Conservation (phyloP, 2,797 vertebrate species). For the Cirrhinus molitorella region DNA sequence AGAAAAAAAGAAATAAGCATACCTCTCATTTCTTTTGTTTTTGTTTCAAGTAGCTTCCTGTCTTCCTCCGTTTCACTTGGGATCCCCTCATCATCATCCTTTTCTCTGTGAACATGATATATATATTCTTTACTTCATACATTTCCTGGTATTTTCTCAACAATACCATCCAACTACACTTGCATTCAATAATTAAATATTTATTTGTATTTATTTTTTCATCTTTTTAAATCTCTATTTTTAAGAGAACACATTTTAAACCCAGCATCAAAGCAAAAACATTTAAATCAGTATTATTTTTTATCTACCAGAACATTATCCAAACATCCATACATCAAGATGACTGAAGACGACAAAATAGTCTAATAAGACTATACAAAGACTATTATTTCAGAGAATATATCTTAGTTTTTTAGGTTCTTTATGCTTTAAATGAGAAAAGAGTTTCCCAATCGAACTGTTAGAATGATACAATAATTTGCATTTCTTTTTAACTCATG, state of each 20-base stretch:
- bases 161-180: not conserved
- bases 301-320: no score
- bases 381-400: not conserved
- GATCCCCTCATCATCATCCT: conserved; percentile 96
- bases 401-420: not conserved
- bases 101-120: conserved; percentile 80
- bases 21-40: conserved; percentile 94
- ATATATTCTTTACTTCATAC: not conserved
- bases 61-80: conserved; percentile 97
- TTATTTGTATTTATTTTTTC: no score
- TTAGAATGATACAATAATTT: not conserved
- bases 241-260: not conserved
- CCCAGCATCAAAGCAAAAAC: no score
- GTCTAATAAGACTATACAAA: not conserved
- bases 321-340: not conserved
- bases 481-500: not conserved
- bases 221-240: not conserved
- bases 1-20: conserved; percentile 39
- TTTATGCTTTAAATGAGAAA: not conserved
- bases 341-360: not conserved
- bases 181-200: no score
- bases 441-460: not conserved
- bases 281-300: no score
- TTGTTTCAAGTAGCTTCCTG: conserved; percentile 87
- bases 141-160: not conserved